Evolutionary conservation across 1,140 invertebrate genomes (phyloP).

Genomic region (Sminthurides bifidus): DNA sequence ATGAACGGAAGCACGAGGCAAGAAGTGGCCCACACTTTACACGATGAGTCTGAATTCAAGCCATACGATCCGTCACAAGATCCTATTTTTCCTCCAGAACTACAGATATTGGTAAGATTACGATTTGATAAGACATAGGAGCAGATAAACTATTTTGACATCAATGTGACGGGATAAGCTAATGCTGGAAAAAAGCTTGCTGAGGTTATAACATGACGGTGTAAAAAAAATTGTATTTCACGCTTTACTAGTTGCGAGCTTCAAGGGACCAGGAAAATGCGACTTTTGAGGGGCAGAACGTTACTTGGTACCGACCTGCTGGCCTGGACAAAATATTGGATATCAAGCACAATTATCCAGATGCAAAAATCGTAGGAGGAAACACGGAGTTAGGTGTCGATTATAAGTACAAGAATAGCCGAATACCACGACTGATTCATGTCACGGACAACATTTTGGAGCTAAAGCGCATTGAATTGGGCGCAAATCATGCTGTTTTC

Average conservation of each 20-base stretch:
- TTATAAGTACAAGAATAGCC: slow-evolving; percentile 61
- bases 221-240: background rate
- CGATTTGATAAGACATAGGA: background rate
- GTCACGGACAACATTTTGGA: slow-evolving; percentile 59
- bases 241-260: background rate
- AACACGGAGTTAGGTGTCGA: slow-evolving; percentile 73
- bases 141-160: background rate
- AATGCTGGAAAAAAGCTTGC: background rate
- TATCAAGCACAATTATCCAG: slow-evolving; percentile 58
- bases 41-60: slow-evolving; percentile 32
- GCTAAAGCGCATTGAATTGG: slow-evolving; percentile 45
- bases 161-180: background rate
- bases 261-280: background rate
- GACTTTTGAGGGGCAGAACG: background rate
- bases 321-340: slow-evolving; percentile 37
- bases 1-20: background rate
- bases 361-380: slow-evolving; percentile 76
- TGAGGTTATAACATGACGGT: background rate
- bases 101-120: slow-evolving; percentile 36
- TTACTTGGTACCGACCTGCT: slow-evolving; percentile 3
- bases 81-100: slow-evolving; percentile 45
- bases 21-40: slow-evolving; percentile 16
- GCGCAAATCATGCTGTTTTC: slow-evolving; percentile 38
- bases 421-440: slow-evolving; percentile 68
- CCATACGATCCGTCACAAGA: slow-evolving; percentile 43